Percentiles rank a stretch among this genome's conserved stretches.
Evolutionary conservation across 2,888 invertebrate species (phyloP).

Genomic region (Drosophila nigritarsus): DNA sequence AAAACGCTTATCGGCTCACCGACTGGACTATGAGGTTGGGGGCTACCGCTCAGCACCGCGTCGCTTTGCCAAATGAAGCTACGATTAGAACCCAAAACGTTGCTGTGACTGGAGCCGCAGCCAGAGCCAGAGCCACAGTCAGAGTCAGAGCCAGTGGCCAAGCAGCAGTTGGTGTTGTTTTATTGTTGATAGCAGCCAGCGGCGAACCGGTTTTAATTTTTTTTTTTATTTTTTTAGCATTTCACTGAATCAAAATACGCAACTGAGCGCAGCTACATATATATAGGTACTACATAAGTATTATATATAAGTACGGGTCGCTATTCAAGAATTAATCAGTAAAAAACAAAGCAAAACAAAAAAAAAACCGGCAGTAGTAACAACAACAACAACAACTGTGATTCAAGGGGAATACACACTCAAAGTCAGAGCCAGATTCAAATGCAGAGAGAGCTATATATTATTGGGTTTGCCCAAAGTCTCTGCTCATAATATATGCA

Average conservation of each 20-base stretch:
- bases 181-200: conserved; percentile 31
- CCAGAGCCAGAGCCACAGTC: no score
- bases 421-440: conserved; percentile 11
- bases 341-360: conserved; percentile 18
- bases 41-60: conserved; percentile 61
- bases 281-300: conserved; percentile 8
- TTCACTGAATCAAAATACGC: conserved; percentile 41
- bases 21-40: conserved; percentile 11
- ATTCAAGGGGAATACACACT: conserved; percentile 45
- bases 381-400: conserved; percentile 13
- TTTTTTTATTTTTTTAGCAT: conserved; percentile 12
- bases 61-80: conserved; percentile 67
- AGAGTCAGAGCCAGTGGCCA: conserved; percentile 12
- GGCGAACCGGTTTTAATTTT: conserved; percentile 44
- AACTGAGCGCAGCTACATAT: conserved; percentile 29
- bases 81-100: conserved; percentile 42
- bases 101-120: conserved; percentile 22
- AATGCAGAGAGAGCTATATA: not conserved
- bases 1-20: not conserved
- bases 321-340: conserved; percentile 13
- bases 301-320: conserved; percentile 1
- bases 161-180: conserved; percentile 7
- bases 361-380: conserved; percentile 16
- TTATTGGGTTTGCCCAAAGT: conserved; percentile 1
- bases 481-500: not conserved